Evolutionary conservation across 2,113 vertebrate genomes (phyloP), one percentile per base, ranked within the genome.

Genomic region (Clarias batrachus): DNA sequence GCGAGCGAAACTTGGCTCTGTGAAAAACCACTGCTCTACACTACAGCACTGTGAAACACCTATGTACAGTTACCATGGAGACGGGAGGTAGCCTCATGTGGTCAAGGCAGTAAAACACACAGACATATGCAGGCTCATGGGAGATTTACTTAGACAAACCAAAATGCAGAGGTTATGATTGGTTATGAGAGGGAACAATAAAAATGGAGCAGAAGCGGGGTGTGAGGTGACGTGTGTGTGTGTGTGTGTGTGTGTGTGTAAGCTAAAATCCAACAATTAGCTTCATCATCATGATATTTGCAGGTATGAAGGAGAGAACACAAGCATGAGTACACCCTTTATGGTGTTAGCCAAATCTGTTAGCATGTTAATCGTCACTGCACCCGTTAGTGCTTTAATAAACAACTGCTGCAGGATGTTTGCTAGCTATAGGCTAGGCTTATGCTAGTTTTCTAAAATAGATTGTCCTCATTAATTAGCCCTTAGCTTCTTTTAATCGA

Each of bases 61-160:
- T 89, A 91, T 92, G 89, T 88, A 86, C 89, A 91, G 90, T 92
- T 90, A 91, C 91, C 91, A 90, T 91, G 89, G 85, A 82, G 76
- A 83, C 78, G 68, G 85, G 89, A 88, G 79, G 91, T 90, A 93
- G 91, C 85, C 30, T 77, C 88, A 87, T 93, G 90, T 91, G 89
- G 88, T 91, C 84, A 86, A 82, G 81, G 83, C 56, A 82, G 77
- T 82, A 84, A 70, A 89, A 81, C 81, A 21, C 86, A 80, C 37
- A 66, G 66, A 65, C 83, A 86, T 56, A 84, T 83, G 81, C 82
- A 81, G 60, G 52, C 83, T 74, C 66, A 27, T 27, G 68, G 68
- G 25, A 84, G 30, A 65, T 74, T 60, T 74, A 23, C 66, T 25
- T 21, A 83, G 16, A 19, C 10, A 30, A 56, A 66, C 65, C 68